Base-by-base conservation (phyloP, 2,888 invertebrate species). In the Abscondita cerata region DNA sequence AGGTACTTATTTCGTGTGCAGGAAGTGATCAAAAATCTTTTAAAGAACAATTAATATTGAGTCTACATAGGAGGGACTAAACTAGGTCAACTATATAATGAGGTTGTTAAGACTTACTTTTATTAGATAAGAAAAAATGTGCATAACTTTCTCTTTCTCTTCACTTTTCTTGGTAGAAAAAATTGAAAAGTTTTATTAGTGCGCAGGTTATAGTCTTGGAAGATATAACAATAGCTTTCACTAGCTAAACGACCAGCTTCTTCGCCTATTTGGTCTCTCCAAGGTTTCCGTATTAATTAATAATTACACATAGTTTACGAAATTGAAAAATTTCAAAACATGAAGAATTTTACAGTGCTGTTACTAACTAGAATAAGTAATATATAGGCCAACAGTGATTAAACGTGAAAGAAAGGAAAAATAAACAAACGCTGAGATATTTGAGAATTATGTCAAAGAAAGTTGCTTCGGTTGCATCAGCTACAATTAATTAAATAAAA, bases 401-500 rank as follows among this genome's bases (percentile, higher is more conserved):
- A 25, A 19, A 54, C 41, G 52, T 46, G 41, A 54, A 54, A 44
- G 34, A 46, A 54, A 54, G 44, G 46, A 44, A 54, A 54, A 54
- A 34, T 46, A 51, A 54, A 44, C 54, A 54, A 54, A 46, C 46
- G 54, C 54, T 54, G 4, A 55, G 55, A 48, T 55, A 55, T 55
- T 55, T 55, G 55, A 48, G 55, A 48, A 55, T 25, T 55, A 48
- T 55, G 55, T 48, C 55, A 38, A 48, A 48, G 55, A 55, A 55
- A 55, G 55, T 55, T 19, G 36, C 38, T 55, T 41, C 31, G 47
- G 55, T 55, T 48, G 55, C 55, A 55, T 55, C 55, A 55, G 55
- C 54, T 55, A 46, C 36, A 15, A 19, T 34, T 31, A 47, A 47
- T 54, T 44, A 47, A 54, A 54, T 54, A 46, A 54, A 55, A 34